Percentiles rank a stretch among this genome's conserved stretches.
Conservation (phyloP, 2,113 vertebrate genomes). For the Amphilophus citrinellus region DNA sequence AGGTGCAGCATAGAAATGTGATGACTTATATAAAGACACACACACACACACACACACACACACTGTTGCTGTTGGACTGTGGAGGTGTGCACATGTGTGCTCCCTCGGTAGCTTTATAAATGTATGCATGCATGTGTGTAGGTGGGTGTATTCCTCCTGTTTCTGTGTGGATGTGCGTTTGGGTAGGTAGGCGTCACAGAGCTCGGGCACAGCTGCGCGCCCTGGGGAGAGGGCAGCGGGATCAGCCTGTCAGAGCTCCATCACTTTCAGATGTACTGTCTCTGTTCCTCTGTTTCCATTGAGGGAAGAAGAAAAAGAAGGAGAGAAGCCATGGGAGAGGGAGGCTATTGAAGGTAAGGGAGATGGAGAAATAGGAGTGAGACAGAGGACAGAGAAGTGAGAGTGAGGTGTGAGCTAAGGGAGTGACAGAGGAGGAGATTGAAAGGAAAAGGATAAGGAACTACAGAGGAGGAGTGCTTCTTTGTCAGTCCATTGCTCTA, state of each 20-base stretch:
- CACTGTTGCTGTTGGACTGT: constrained; percentile 41
- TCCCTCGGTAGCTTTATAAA: constrained; percentile 50
- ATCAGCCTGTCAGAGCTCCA: constrained; percentile 68
- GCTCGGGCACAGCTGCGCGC: constrained; percentile 70
- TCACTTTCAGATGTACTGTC: constrained; percentile 64
- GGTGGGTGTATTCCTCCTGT: constrained; percentile 59
- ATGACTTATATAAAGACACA: constrained; percentile 51
- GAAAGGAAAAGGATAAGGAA: constrained; percentile 4
- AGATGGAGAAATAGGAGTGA: constrained; percentile 40
- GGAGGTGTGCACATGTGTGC: constrained; percentile 64
- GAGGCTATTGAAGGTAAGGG: neutral
- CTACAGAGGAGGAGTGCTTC: constrained; percentile 37
- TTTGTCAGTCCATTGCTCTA: neutral
- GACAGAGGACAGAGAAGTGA: constrained; percentile 22
- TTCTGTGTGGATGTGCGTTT: constrained; percentile 56
- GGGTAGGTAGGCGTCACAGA: constrained; percentile 56
- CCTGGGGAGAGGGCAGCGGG: constrained; percentile 69
- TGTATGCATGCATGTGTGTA: constrained; percentile 56
- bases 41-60: constrained; percentile 14
- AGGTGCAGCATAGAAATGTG: constrained; percentile 14
- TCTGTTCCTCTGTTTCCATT: constrained; percentile 18
- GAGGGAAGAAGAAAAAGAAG: constrained; percentile 23
- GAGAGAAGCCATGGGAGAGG: neutral
- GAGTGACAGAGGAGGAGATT: constrained; percentile 43
- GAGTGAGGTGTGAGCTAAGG: constrained; percentile 47